Conservation (phyloP, 2,888 invertebrate genomes). For the Phaedon cochleariae region DNA sequence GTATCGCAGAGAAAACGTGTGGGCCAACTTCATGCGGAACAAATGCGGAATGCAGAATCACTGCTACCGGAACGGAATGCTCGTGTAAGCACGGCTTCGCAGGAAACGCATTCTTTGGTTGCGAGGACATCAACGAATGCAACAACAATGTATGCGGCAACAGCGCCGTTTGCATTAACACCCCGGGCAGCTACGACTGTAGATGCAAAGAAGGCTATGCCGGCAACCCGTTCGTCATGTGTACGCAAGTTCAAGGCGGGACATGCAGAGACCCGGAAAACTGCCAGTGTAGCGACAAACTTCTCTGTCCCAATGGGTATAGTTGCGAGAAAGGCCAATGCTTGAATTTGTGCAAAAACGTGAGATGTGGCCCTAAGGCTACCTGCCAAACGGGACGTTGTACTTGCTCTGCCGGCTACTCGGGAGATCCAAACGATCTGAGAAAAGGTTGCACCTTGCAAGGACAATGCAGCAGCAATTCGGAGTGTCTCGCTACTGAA, state of each 20-base stretch:
- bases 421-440: constrained; percentile 78
- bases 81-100: constrained; percentile 82
- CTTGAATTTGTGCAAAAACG: constrained; percentile 77
- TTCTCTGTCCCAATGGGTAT: constrained; percentile 80
- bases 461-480: constrained; percentile 82
- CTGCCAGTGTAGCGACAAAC: constrained; percentile 75
- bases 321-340: constrained; percentile 78
- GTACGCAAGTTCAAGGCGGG: constrained; percentile 74
- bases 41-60: constrained; percentile 83
- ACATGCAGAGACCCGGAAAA: constrained; percentile 75
- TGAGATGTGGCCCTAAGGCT: constrained; percentile 83
- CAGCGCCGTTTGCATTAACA: constrained; percentile 90
- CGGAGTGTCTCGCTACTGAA: constrained; percentile 83
- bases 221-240: constrained; percentile 88
- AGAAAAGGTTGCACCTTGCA: constrained; percentile 75
- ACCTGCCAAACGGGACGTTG: constrained; percentile 83
- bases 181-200: constrained; percentile 88
- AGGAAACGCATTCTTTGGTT: constrained; percentile 85
- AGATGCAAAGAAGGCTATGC: constrained; percentile 84
- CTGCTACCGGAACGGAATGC: constrained; percentile 79
- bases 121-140: constrained; percentile 87
- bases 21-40: constrained; percentile 76
- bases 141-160: constrained; percentile 80
- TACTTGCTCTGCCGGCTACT: constrained; percentile 79
- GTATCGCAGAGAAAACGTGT: constrained; percentile 76